Conservation (phyloP, 2,113 vertebrate species). For the Promerops cafer region DNA sequence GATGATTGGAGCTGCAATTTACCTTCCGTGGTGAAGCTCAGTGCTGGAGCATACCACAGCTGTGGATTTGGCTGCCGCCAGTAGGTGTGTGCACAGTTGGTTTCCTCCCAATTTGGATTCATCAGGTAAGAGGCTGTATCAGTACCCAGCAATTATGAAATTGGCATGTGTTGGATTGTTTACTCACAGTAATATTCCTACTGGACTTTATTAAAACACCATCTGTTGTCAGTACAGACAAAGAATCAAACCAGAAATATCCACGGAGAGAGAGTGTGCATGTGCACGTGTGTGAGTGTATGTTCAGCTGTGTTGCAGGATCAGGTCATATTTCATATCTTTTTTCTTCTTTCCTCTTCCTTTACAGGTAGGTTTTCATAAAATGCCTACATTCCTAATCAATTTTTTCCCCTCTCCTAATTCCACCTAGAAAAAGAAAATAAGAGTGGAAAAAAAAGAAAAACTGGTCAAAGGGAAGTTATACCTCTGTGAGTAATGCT, state of each 20-base stretch:
- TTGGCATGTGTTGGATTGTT: constrained; percentile 96
- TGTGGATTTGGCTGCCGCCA: constrained; percentile 89
- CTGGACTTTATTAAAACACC: constrained; percentile 99
- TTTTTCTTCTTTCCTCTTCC: neutral
- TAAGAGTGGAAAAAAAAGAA: neutral
- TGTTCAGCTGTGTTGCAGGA: neutral
- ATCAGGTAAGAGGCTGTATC: constrained; percentile 95
- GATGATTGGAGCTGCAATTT: constrained; percentile 77
- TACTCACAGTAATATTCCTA: constrained; percentile 99
- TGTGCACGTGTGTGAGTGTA: neutral
- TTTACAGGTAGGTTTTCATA: neutral
- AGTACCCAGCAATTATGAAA: constrained; percentile 99
- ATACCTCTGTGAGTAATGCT: neutral
- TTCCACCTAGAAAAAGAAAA: neutral
- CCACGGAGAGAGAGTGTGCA: neutral
- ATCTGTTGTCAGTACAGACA: constrained; percentile 95
- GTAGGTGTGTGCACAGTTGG: constrained; percentile 77
- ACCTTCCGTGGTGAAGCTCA: constrained; percentile 79
- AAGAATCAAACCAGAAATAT: constrained; percentile 74
- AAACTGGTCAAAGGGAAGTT: constrained; percentile 25
- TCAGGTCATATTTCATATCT: neutral
- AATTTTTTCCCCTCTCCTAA: neutral
- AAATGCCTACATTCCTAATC: neutral
- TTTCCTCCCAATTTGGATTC: constrained; percentile 80
- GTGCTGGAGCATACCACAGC: constrained; percentile 77